Evolutionary conservation across 2,888 invertebrate species (phyloP).

Genomic region (Epistrophe grossulariae): DNA sequence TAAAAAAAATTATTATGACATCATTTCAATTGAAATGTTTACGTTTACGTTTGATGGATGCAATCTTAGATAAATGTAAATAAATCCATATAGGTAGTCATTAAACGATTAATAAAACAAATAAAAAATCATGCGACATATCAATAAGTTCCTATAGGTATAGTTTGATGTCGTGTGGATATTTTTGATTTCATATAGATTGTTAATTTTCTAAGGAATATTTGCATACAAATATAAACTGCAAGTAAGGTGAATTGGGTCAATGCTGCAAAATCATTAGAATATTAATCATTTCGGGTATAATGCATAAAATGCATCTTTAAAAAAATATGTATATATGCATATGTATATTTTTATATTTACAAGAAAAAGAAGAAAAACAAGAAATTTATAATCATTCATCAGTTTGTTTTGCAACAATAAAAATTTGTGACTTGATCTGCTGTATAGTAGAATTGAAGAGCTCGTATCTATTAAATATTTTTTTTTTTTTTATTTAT

Average conservation of each 20-base stretch:
- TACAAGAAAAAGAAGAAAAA: not conserved
- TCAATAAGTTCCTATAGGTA: not conserved
- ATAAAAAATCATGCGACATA: not conserved
- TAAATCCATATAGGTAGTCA: not conserved
- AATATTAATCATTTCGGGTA: not conserved
- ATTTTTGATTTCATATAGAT: not conserved
- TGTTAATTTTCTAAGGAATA: not conserved
- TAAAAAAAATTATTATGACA: not conserved
- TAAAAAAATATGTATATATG: too few relatives aligned
- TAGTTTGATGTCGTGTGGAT: not conserved
- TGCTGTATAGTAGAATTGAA: not conserved
- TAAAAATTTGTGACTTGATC: not conserved
- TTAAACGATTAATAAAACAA: not conserved
- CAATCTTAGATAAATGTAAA: not conserved
- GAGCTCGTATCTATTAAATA: not conserved
- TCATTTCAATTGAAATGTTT: slow-evolving; percentile 16
- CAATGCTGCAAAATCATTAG: not conserved
- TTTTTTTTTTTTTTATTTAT: not conserved
- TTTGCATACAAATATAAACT: slow-evolving; percentile 10
- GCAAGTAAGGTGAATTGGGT: not conserved
- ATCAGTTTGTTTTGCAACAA: not conserved
- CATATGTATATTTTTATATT: not conserved
- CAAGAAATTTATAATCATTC: not conserved
- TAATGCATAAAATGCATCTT: not conserved
- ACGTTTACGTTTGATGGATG: not conserved